phyloP scores from a whole-genome alignment of 2,888 invertebrate species.

The Rotaria macrura region DNA sequence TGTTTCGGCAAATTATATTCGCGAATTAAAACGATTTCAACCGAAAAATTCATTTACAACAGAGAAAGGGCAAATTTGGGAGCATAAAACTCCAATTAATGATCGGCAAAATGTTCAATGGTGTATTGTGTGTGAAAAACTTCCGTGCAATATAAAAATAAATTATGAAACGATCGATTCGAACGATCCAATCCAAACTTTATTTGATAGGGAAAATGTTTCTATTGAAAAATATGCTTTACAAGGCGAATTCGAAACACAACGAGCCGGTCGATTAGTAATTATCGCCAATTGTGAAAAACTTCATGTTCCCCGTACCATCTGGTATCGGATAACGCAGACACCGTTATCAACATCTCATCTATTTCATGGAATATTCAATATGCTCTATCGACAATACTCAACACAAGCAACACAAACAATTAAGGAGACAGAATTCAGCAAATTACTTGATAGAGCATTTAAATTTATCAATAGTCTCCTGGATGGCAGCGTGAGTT shows the following conservation, averaged over 20 bases:
- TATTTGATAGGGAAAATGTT: neutral
- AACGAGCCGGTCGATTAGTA: neutral
- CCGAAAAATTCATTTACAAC: neutral
- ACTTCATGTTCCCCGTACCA: neutral
- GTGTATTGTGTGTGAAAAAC: constrained; percentile 1
- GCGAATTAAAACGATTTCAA: neutral
- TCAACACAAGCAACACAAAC: no score
- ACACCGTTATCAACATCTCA: neutral
- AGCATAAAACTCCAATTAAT: neutral
- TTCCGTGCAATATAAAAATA: neutral
- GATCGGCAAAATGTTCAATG: constrained; percentile 5
- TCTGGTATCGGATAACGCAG: neutral
- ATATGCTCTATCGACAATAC: neutral
- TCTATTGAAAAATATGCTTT: neutral
- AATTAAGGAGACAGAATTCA: neutral
- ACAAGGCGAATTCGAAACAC: neutral
- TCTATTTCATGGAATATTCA: constrained; percentile 2
- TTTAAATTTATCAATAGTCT: neutral
- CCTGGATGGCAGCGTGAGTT: neutral
- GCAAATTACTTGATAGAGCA: neutral
- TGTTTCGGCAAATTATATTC: neutral
- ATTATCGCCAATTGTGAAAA: neutral
- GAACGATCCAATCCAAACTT: neutral
- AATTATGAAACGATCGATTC: neutral
- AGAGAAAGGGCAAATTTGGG: no score